Evolutionary conservation across 1,140 invertebrate genomes (phyloP), one percentile per base, ranked within the genome.

Genomic region (Habropoda laboriosa): DNA sequence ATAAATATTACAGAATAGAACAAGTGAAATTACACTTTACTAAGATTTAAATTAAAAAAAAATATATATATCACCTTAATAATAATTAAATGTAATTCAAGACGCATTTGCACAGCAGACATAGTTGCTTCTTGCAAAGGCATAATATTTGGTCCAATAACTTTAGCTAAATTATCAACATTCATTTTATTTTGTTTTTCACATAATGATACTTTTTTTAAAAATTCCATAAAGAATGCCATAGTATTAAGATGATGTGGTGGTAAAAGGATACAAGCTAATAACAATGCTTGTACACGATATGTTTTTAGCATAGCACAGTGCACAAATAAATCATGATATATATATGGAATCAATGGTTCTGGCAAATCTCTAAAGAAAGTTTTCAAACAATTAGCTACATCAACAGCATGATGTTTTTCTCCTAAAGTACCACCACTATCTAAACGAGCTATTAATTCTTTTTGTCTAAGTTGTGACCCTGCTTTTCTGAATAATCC

Each of bases 401-500:
- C 95, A 93, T 98, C 97, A 84, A 97, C 95, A 1, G 96, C 95
- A 90, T 97, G 95, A 87, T 95, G 94, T 3, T 95, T 94, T 30
- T 95, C 94, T 35, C 94, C 94, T 38, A 96, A 92, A 67, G 91
- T 92, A 38, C 94, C 94, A 27, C 96, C 96, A 68, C 92, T 94
- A 87, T 97, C 95, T n/a, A 97, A 86, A 49, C 93, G 91, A 76
- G 93, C 95, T 91, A 96, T 96, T 21, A 98, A 94, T 91, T 98
- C 96, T 88, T 95, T 96, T 91, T 97, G 97, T 82, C 97, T 94
- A 60, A 94, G 93, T 78, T 96, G 95, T 18, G 97, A 97, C 4
- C 97, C 97, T 79, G 96, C 96, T 93, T 97, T 98, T 40, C 97
- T 94, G 88, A 98, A 98, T 53, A 98, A 91, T 4, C 97, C 97